These are phyloP conservation scores for Microctonus aethiopoides DNA, from an alignment of 2,888 invertebrate genomes.

Conservation along the genomic window DNA sequence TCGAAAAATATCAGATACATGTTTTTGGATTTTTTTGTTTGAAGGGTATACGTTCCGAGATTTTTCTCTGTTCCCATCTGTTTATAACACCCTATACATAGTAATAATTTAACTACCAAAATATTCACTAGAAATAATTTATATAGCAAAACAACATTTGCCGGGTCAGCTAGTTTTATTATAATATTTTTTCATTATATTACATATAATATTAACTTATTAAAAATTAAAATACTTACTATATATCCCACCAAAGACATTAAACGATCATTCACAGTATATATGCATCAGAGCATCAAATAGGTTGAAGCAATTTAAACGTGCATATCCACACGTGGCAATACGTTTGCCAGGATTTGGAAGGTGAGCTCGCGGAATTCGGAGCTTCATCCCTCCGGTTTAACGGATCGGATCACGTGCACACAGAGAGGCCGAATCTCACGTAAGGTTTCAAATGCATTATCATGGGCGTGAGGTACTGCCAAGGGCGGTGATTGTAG, in stretches of 20 bases:
- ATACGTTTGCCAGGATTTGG: constrained; percentile 48
- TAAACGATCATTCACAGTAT: not conserved
- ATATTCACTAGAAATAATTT: too few species aligned
- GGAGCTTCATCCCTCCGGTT: constrained; percentile 51
- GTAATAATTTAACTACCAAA: too few species aligned
- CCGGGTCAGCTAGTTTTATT: too few species aligned
- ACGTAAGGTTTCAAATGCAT: constrained; percentile 64
- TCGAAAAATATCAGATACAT: too few species aligned
- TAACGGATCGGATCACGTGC: constrained; percentile 58
- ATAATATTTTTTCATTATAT: not conserved
- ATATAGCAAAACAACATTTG: too few species aligned
- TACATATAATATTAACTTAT: not conserved
- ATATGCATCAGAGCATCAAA: not conserved
- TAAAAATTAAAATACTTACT: not conserved
- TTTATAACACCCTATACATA: too few species aligned
- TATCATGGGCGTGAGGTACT: constrained; percentile 46
- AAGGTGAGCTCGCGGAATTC: constrained; percentile 49
- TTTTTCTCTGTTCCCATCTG: too few species aligned
- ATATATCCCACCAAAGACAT: not conserved
- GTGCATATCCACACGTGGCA: constrained; percentile 40
- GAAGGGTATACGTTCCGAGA: too few species aligned
- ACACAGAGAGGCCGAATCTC: constrained; percentile 43
- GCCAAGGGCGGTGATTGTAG: constrained; percentile 25
- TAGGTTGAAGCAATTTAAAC: constrained; percentile 33
- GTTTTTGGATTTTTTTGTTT: too few species aligned